Evolutionary conservation across 1,140 invertebrate genomes (phyloP), one percentile per base, ranked within the genome.

Genomic region (Nymphalis io): DNA sequence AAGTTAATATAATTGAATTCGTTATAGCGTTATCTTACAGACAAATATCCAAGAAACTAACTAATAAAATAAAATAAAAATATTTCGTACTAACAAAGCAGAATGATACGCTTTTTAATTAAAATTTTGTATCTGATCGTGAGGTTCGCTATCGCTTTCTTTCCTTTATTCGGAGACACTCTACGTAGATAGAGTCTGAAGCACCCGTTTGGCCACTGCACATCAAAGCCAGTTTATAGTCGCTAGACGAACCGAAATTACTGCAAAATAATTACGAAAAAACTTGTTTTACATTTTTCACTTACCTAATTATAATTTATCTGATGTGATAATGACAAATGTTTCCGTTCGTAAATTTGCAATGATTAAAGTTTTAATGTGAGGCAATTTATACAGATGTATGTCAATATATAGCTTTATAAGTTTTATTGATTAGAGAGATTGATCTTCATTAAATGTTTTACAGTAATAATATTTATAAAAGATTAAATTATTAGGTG

Each of bases 51-150:
- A 5, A 5, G 3, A 27, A 27, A 27, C 1, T 27, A 3, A 27
- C 23, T 27, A n/a, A n/a, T 27, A 27, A 33, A 8, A 33, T 1
- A 33, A 33, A 3, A 33, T 3, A 33, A 0, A 33, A 8, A 33
- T 42, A 42, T 42, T 1, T 42, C 40, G 40, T 15, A 42, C 40
- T 48, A 48, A 48, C 13, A 48, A 60, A 39, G 3, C 8, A 3
- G 16, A 44, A 23, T 60, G 59, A 27, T 39, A 61, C 39, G 13
- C 16, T 40, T 65, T 51, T 68, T 63, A 69, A 63, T 69, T 69
- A 63, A 69, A 63, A 62, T 62, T 57, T n/a, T 5, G 27, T 68
- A 68, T 69, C 60, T 58, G 51, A 63, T 63, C 13, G 10, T 38
- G 38, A 39, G n/a, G 20, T 40, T 1, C 23, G 55, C 39, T 60